Conservation (phyloP, 2,113 vertebrate species). For the Agapornis roseicollis region DNA sequence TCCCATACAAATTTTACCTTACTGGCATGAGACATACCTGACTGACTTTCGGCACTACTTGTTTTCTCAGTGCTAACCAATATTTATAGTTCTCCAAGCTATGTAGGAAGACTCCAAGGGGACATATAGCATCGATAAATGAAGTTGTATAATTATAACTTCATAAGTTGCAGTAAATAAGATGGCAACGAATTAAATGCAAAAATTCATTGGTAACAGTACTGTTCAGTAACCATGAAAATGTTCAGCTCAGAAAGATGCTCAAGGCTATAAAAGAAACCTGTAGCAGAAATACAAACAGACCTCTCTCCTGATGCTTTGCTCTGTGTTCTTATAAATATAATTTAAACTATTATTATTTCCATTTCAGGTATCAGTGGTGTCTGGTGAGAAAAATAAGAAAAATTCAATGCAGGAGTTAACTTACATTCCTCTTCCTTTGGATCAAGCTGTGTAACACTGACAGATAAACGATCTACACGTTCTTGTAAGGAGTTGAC, state of each 20-base stretch:
- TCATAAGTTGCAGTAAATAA: background rate
- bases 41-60: background rate
- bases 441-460: slow-evolving; percentile 96
- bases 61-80: background rate
- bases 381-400: background rate
- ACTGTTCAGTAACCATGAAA: background rate
- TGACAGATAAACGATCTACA: slow-evolving; percentile 95
- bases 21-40: background rate
- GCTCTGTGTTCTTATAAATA: background rate
- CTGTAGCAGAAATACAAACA: background rate
- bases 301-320: background rate
- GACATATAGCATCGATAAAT: background rate
- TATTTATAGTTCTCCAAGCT: background rate
- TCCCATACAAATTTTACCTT: background rate
- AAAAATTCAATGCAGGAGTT: background rate
- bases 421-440: slow-evolving; percentile 98
- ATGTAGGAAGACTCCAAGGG: background rate
- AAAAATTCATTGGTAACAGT: background rate
- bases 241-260: background rate
- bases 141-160: background rate
- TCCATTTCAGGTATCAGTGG: background rate
- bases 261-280: background rate
- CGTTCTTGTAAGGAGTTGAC: slow-evolving; percentile 98
- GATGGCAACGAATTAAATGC: background rate
- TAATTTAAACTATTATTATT: background rate